Conservation (phyloP, 2,113 vertebrate species). For the Lophura nycthemera region DNA sequence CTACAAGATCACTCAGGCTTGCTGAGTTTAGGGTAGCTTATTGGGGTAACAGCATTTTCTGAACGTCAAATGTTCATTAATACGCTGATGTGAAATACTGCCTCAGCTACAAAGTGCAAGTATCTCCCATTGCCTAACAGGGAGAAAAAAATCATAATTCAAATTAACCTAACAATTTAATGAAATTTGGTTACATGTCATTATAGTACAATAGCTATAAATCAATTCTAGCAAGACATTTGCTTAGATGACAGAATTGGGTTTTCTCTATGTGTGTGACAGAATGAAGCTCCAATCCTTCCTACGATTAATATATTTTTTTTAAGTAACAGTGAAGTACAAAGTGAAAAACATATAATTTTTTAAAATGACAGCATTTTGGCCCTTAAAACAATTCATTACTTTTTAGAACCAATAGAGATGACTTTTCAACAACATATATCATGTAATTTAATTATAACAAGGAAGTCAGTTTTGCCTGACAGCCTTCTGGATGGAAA, state of each 20-base stretch:
- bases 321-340: not conserved
- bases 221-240: conserved; percentile 37
- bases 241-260: not conserved
- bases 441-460: not conserved
- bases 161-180: conserved; percentile 52
- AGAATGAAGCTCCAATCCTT: not conserved
- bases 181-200: conserved; percentile 28
- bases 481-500: not conserved
- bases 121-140: conserved; percentile 5
- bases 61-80: not conserved
- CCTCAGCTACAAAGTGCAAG: not conserved
- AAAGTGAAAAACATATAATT: not conserved
- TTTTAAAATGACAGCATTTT: not conserved
- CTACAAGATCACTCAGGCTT: not conserved
- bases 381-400: not conserved
- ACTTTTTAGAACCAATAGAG: not conserved
- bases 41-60: not conserved
- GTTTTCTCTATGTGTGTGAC: not conserved
- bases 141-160: conserved; percentile 47
- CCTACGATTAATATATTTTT: not conserved
- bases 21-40: not conserved
- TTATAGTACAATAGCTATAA: conserved; percentile 25
- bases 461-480: not conserved
- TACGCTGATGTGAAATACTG: not conserved
- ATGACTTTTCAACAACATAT: not conserved